These are phyloP conservation scores for Tinamus guttatus DNA, from an alignment of 2,113 vertebrate genomes.

Conservation along the genomic window DNA sequence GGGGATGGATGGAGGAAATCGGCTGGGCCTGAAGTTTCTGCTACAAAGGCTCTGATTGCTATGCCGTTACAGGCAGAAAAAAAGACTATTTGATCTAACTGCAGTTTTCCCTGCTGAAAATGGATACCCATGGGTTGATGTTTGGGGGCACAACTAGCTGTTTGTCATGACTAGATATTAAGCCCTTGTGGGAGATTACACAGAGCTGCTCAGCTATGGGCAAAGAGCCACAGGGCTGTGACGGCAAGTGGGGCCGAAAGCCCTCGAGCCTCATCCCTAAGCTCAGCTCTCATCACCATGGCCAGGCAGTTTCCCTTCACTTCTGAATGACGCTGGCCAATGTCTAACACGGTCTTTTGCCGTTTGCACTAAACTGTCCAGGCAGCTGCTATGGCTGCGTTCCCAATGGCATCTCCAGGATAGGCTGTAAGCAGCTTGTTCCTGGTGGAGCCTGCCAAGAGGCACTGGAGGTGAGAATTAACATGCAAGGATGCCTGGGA, in stretches of 20 bases:
- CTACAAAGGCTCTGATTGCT: background rate
- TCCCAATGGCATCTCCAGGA: background rate
- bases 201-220: background rate
- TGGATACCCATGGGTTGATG: background rate
- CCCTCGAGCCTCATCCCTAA: background rate
- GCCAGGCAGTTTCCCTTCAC: background rate
- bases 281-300: background rate
- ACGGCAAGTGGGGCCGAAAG: background rate
- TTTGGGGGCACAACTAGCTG: background rate
- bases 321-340: background rate
- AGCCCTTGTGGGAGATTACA: background rate
- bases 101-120: background rate
- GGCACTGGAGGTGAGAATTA: background rate
- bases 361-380: background rate
- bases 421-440: background rate
- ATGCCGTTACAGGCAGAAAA: background rate
- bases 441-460: background rate
- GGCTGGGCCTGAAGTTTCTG: background rate
- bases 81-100: background rate
- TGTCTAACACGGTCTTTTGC: background rate
- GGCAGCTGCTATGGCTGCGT: background rate
- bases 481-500: background rate
- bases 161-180: background rate
- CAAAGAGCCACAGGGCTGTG: background rate
- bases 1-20: background rate